A percentile compares a stretch with the other conserved stretches of the same genome.
These are phyloP conservation scores for Cosmopolites sordidus DNA, from an alignment of 2,888 invertebrate genomes.

Conservation along the genomic window DNA sequence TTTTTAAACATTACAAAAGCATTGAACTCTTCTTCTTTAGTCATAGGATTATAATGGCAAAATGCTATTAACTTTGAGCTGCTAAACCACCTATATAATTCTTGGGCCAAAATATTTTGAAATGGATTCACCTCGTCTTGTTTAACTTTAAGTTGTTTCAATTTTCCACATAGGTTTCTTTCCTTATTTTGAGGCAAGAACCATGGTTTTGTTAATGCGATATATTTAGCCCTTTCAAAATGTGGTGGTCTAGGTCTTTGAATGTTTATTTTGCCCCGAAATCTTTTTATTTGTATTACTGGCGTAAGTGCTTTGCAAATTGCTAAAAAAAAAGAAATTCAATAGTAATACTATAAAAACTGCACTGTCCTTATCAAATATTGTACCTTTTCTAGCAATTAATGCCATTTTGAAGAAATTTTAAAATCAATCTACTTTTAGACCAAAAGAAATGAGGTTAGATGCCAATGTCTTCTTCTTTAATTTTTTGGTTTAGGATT, in stretches of 20 bases:
- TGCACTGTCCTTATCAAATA: no score
- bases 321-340: slow-evolving; percentile 32
- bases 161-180: slow-evolving; percentile 52
- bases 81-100: slow-evolving; percentile 66
- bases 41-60: slow-evolving; percentile 68
- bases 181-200: slow-evolving; percentile 51
- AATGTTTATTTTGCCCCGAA: slow-evolving; percentile 73
- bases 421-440: background rate
- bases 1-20: slow-evolving; percentile 60
- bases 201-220: slow-evolving; percentile 63
- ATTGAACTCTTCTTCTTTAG: slow-evolving; percentile 61
- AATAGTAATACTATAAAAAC: no score
- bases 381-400: slow-evolving; percentile 27
- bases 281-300: slow-evolving; percentile 57
- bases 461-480: background rate
- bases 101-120: slow-evolving; percentile 66
- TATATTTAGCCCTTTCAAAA: slow-evolving; percentile 62
- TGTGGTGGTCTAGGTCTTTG: slow-evolving; percentile 69
- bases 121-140: slow-evolving; percentile 62
- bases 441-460: background rate
- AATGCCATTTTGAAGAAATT: slow-evolving; percentile 26
- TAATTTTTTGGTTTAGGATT: no score
- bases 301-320: slow-evolving; percentile 31
- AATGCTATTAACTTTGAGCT: slow-evolving; percentile 68
- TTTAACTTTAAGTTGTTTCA: slow-evolving; percentile 17